Base-by-base conservation (phyloP, 2,797 vertebrate species). In the Carduelis carduelis region DNA sequence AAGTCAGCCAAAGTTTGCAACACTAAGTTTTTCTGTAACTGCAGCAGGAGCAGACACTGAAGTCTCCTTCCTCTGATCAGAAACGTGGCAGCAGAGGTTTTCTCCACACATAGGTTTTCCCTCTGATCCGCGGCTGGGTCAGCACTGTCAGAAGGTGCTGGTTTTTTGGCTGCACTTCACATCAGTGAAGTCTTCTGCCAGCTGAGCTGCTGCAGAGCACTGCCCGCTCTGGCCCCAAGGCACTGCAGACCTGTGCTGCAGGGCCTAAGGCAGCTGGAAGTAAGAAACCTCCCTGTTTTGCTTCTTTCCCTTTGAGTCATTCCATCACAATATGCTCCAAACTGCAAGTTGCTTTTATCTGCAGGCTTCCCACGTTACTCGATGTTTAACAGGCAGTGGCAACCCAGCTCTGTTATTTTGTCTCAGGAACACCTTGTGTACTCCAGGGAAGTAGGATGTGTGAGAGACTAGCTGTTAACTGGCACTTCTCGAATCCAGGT, bases 391-490 rank as follows among this genome's bases (percentile, higher is more conserved):
- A 75, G 76, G 79, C 76, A 28, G 49, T 78, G 50, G 72, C 84
- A 87, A 86, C 81, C 68, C 65, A 52, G 23, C 16, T 74, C 83
- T 85, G 64, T 52, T 95, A 91, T 78, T 93, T 93, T 83, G 82
- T 72, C 76, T 78, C 82, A 57, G 87, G 35, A 93, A 72, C 93
- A 94, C 92, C 91, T 95, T 93, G 79, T 78, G 76, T 83, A 21
- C 2, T 0, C 59, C 83, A 32, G 82, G 55, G 44, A 93, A 92
- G 94, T 94, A 88, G 91, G 87, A 93, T 86, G 95, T 93, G 95
- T 89, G 90, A 96, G 95, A 92, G 91, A 89, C 90, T 44, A 88
- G 89, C 84, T 91, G 96, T 69, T 90, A 96, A 91, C 18, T 89
- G 69, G 37, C 63, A 59, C 72, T 83, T 93, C 89, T 96, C 1